Conservation (phyloP, 2,113 vertebrate genomes). For the Sylvilagus bachmani region DNA sequence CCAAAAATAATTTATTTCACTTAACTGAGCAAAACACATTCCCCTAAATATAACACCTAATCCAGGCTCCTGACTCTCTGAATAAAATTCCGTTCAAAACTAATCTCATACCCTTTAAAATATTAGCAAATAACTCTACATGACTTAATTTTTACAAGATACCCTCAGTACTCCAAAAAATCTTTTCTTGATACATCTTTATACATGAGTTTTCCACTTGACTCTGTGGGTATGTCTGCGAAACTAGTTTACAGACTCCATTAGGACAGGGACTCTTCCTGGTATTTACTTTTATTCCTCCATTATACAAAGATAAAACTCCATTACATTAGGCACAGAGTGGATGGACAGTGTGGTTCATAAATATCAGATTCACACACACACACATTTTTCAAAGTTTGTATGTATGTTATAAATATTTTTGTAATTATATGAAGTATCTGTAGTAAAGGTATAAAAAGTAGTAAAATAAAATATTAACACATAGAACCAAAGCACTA, state of each 20-base stretch:
- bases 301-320: not conserved
- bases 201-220: not conserved
- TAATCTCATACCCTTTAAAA: not conserved
- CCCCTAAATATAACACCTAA: not conserved
- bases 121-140: not conserved
- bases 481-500: not conserved
- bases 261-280: not conserved
- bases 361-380: not conserved
- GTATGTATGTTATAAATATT: not conserved
- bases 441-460: slow-evolving; percentile 28
- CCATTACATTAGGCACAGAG: not conserved
- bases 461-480: slow-evolving; percentile 33
- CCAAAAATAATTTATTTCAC: slow-evolving; percentile 25
- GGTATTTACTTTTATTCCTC: slow-evolving; percentile 39
- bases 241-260: not conserved
- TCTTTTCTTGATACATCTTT: not conserved
- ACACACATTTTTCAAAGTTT: slow-evolving; percentile 26
- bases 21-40: slow-evolving; percentile 43
- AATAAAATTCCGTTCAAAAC: slow-evolving; percentile 43
- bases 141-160: not conserved
- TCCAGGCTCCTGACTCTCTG: not conserved
- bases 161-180: not conserved
- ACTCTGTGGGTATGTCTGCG: not conserved
- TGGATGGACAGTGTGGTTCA: not conserved
- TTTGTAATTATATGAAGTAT: slow-evolving; percentile 29